Percentiles rank a stretch among this genome's conserved stretches.
Conservation (phyloP, 37 sponge, comb jelly and placozoan species). For the Mnemiopsis leidyi region DNA sequence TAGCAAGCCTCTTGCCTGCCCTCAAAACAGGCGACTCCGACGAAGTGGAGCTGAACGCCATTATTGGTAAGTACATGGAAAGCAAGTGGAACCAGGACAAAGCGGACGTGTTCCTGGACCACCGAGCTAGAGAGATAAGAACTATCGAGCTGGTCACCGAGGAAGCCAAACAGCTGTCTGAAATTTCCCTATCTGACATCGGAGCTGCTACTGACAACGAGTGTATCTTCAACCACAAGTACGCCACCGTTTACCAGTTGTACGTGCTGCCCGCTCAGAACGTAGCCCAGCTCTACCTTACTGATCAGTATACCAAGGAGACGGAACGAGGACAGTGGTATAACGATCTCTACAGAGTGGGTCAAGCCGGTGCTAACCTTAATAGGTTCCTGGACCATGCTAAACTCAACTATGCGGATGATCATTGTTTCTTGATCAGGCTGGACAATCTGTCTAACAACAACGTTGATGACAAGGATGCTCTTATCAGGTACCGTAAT, state of each 20-base stretch:
- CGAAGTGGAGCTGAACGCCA: not conserved
- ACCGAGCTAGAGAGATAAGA: slow-evolving; percentile 28
- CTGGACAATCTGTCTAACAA: slow-evolving; percentile 24
- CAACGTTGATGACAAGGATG: not conserved
- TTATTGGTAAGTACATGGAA: not conserved
- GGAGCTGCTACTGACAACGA: slow-evolving; percentile 41
- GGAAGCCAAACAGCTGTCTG: not conserved
- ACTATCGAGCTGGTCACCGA: slow-evolving; percentile 49
- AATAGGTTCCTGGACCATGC: slow-evolving; percentile 34
- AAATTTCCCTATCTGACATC: slow-evolving; percentile 6
- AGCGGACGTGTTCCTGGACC: slow-evolving; percentile 32
- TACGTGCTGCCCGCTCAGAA: slow-evolving; percentile 25
- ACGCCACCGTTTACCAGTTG: slow-evolving; percentile 46
- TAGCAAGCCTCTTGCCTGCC: slow-evolving; percentile 8
- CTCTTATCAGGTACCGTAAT: not conserved
- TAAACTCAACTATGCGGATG: not conserved
- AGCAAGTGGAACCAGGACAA: not conserved
- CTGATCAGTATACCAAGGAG: not conserved
- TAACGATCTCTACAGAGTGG: slow-evolving; percentile 20
- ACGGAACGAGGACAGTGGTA: not conserved
- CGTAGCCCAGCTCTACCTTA: not conserved
- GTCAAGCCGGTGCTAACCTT: not conserved
- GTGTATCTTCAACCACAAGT: slow-evolving; percentile 61
- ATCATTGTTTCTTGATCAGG: slow-evolving; percentile 24
- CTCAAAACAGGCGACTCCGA: not conserved